Percentiles rank a stretch among this genome's conserved stretches.
These are phyloP conservation scores for Acronicta psi DNA, from an alignment of 2,888 invertebrate species.

Conservation along the genomic window DNA sequence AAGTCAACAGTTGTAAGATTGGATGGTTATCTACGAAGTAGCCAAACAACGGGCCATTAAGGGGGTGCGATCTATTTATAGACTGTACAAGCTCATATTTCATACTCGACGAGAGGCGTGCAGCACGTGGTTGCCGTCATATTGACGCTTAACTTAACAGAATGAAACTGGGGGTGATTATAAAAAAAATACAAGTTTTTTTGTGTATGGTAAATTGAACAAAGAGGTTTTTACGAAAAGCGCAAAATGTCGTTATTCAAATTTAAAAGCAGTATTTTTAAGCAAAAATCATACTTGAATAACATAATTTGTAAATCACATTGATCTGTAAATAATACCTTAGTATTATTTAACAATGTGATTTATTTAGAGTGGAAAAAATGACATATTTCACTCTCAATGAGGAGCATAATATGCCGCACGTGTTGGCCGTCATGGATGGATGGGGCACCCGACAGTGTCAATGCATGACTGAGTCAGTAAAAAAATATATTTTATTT, in stretches of 20 bases:
- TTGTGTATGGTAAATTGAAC: too few relatives aligned
- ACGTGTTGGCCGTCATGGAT: constrained; percentile 27
- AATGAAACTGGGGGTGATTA: constrained; percentile 22
- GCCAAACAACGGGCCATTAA: constrained; percentile 82
- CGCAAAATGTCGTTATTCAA: too few relatives aligned
- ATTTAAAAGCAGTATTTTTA: too few relatives aligned
- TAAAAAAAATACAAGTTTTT: neutral
- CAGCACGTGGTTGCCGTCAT: constrained; percentile 76
- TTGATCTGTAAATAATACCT: too few relatives aligned
- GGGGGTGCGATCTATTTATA: constrained; percentile 68
- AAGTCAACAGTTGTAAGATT: constrained; percentile 52
- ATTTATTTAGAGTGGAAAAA: constrained; percentile 37
- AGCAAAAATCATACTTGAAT: too few relatives aligned
- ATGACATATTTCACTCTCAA: constrained; percentile 34
- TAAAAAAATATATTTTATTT: neutral
- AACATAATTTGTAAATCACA: too few relatives aligned
- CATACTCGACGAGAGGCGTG: constrained; percentile 40
- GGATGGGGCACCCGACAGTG: constrained; percentile 3
- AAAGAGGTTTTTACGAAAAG: too few relatives aligned
- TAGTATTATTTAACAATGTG: neutral
- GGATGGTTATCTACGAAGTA: constrained; percentile 60
- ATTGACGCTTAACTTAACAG: constrained; percentile 33
- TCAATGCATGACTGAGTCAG: neutral
- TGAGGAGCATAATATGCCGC: constrained; percentile 33
- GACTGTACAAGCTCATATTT: constrained; percentile 35